A percentile compares a stretch with the other conserved stretches of the same genome.
Conservation (phyloP, 2,888 invertebrate species). For the Sarcophaga variegata region DNA sequence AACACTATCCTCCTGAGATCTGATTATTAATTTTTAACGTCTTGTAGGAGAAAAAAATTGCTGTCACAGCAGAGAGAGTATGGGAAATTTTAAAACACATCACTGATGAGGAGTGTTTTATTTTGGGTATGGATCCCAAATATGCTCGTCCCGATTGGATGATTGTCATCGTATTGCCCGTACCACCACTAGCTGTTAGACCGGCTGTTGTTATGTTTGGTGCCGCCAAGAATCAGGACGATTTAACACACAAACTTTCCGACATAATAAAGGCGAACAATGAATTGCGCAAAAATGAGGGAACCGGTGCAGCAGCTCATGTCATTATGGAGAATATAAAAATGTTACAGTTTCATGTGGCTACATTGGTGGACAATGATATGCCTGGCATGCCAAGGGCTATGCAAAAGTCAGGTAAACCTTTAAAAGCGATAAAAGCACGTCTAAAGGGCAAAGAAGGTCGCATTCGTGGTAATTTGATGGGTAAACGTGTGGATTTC, state of each 20-base stretch:
- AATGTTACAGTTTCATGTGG: slow-evolving; percentile 99
- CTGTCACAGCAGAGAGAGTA: slow-evolving; percentile 96
- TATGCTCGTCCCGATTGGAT: slow-evolving; percentile 99
- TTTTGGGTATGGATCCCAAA: slow-evolving; percentile 98
- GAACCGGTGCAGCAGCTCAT: slow-evolving; percentile 98
- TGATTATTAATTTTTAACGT: background rate
- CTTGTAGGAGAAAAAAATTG: slow-evolving; percentile 91
- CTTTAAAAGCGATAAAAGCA: slow-evolving; percentile 98
- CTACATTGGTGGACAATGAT: slow-evolving; percentile 98
- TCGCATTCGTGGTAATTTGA: slow-evolving; percentile 98
- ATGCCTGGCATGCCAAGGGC: slow-evolving; percentile 99
- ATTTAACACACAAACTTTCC: slow-evolving; percentile 98
- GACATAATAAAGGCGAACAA: slow-evolving; percentile 99
- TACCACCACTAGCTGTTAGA: slow-evolving; percentile 97
- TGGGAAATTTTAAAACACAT: slow-evolving; percentile 98
- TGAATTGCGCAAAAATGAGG: slow-evolving; percentile 96
- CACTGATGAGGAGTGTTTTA: slow-evolving; percentile 97
- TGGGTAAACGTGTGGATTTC: slow-evolving; percentile 99
- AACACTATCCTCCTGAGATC: no score
- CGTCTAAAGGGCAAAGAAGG: slow-evolving; percentile 99
- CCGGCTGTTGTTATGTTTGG: slow-evolving; percentile 99
- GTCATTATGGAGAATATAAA: slow-evolving; percentile 98
- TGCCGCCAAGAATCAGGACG: slow-evolving; percentile 99
- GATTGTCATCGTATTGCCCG: slow-evolving; percentile 98
- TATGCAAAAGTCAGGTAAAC: slow-evolving; percentile 99